phyloP scores from a whole-genome alignment of 2,888 invertebrate genomes.

The Plagodis dolabraria region DNA sequence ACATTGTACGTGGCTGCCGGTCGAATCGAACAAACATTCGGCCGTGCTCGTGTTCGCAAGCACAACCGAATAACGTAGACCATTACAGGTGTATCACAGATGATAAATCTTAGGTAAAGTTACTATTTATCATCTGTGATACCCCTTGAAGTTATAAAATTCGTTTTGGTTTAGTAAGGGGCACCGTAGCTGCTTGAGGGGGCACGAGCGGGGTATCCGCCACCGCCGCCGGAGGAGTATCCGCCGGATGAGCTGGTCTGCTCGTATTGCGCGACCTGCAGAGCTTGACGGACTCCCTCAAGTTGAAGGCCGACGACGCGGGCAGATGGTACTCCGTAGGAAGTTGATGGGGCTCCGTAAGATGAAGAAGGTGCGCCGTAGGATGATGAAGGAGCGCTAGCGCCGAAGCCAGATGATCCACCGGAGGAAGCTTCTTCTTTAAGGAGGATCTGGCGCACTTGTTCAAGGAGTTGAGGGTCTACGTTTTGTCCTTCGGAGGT shows the following conservation, averaged over 20 bases:
- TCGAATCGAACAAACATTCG: conserved; percentile 71
- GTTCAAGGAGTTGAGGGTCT: conserved; percentile 91
- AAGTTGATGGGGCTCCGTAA: conserved; percentile 87
- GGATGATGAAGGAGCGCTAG: conserved; percentile 87
- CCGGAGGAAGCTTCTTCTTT: conserved; percentile 90
- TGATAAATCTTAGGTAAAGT: conserved; percentile 13
- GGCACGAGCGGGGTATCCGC: conserved; percentile 85
- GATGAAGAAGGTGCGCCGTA: conserved; percentile 86
- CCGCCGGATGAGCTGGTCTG: conserved; percentile 85
- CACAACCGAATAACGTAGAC: conserved; percentile 63
- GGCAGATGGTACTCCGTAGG: conserved; percentile 69
- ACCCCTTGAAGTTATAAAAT: conserved; percentile 40
- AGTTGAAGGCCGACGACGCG: conserved; percentile 93
- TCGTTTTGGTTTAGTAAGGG: conserved; percentile 76
- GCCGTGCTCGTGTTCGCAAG: conserved; percentile 53
- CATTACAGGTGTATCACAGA: conserved; percentile 32
- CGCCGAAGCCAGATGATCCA: conserved; percentile 76
- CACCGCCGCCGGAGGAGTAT: conserved; percentile 74
- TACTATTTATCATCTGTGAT: conserved; percentile 41
- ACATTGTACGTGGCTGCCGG: conserved; percentile 79
- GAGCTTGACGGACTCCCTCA: conserved; percentile 93
- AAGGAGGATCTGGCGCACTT: conserved; percentile 93
- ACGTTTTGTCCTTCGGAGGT: conserved; percentile 93
- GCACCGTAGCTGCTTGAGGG: conserved; percentile 90
- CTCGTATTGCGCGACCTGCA: conserved; percentile 94